Evolutionary conservation across 1,140 invertebrate species (phyloP).

Genomic region (Dendroctonus ponderosae): DNA sequence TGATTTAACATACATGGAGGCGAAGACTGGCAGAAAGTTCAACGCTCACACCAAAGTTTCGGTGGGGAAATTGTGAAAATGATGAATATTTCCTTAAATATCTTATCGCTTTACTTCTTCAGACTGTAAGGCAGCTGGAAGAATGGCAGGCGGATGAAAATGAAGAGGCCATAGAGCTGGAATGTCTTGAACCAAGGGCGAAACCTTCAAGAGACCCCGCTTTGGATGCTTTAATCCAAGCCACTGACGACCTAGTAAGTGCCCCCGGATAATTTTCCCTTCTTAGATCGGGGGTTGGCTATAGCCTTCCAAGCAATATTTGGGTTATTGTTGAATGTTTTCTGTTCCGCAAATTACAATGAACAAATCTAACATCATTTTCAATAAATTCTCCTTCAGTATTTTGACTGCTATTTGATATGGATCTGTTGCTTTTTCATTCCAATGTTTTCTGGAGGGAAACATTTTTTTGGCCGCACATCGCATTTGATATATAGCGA

Average conservation of each 20-base stretch:
- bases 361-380: too few relatives aligned
- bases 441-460: too few relatives aligned
- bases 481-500: too few relatives aligned
- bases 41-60: conserved; percentile 30
- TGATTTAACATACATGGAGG: conserved; percentile 83
- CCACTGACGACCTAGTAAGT: conserved; percentile 60
- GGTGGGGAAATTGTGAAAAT: not conserved
- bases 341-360: too few relatives aligned
- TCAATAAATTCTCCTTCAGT: too few relatives aligned
- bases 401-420: too few relatives aligned
- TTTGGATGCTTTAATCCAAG: conserved; percentile 60
- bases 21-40: conserved; percentile 62
- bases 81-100: not conserved
- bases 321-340: too few relatives aligned
- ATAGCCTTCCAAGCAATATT: too few relatives aligned
- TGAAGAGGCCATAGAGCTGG: conserved; percentile 25
- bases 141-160: conserved; percentile 33
- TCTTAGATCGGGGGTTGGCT: too few relatives aligned
- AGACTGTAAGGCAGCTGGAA: conserved; percentile 28
- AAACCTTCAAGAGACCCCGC: conserved; percentile 46
- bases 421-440: too few relatives aligned
- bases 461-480: too few relatives aligned
- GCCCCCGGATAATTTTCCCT: not conserved
- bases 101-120: not conserved
- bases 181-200: conserved; percentile 35